Conservation (phyloP, 2,113 vertebrate species). For the Zapornia atra region DNA sequence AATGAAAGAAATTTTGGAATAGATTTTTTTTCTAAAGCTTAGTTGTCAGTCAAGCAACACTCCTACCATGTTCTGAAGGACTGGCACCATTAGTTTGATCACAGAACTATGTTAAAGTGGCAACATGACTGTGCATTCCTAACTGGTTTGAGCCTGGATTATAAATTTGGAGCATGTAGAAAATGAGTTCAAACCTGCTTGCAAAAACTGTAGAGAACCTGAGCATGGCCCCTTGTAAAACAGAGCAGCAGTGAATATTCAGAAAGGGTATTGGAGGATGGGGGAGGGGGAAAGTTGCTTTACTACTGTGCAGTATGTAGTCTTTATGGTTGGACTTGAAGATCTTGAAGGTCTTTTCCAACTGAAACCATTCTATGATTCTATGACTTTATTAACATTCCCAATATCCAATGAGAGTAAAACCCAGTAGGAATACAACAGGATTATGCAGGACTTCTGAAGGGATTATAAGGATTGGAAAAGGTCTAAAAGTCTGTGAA, state of each 20-base stretch:
- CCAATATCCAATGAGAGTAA: neutral
- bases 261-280: neutral
- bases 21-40: neutral
- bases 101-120: neutral
- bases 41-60: neutral
- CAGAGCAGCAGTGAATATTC: neutral
- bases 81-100: rapidly evolving
- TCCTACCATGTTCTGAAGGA: neutral
- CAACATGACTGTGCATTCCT: neutral
- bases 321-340: neutral
- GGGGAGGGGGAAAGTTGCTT: neutral
- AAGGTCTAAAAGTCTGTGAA: neutral
- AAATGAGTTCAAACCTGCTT: neutral
- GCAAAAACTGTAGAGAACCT: neutral
- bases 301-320: neutral
- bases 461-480: neutral
- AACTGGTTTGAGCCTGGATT: neutral
- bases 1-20: neutral
- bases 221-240: neutral
- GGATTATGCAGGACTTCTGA: neutral
- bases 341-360: too few relatives aligned
- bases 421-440: neutral
- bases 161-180: neutral
- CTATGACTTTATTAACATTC: neutral
- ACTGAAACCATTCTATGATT: too few relatives aligned